phyloP scores from a whole-genome alignment of 1,140 invertebrate species.

The Maconellicoccus hirsutus region DNA sequence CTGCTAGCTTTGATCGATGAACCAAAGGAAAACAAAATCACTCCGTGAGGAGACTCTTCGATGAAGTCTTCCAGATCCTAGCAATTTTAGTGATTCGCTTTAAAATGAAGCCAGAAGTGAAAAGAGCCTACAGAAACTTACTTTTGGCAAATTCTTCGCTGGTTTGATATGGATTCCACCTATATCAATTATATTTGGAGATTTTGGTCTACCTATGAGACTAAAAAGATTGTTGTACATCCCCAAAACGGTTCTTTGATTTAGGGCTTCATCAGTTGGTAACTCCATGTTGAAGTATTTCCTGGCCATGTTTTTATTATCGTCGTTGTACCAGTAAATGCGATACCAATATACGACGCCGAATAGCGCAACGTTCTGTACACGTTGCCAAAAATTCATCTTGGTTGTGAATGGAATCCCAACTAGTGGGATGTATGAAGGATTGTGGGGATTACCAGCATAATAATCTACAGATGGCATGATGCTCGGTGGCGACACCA shows the following conservation, averaged over 20 bases:
- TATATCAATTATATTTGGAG: constrained; percentile 43
- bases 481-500: not conserved
- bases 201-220: constrained; percentile 37
- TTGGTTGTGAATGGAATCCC: constrained; percentile 33
- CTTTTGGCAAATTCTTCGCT: constrained; percentile 27
- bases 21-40: constrained; percentile 55
- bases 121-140: too few relatives aligned
- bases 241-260: constrained; percentile 35
- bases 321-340: not conserved
- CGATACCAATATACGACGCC: not conserved
- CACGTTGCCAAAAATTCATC: constrained; percentile 43
- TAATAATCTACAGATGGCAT: not conserved
- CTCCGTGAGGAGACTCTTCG: constrained; percentile 43
- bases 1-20: constrained; percentile 32
- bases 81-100: too few relatives aligned
- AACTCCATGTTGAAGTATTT: not conserved
- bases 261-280: not conserved
- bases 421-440: constrained; percentile 39
- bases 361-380: constrained; percentile 27
- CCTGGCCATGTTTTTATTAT: not conserved
- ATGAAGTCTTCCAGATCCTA: constrained; percentile 46
- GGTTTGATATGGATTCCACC: constrained; percentile 43
- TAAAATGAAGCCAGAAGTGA: too few relatives aligned
- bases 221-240: constrained; percentile 44
- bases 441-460: constrained; percentile 23